Evolutionary conservation across 2,113 vertebrate species (phyloP).

Genomic region (Amblyopsis rosae): DNA sequence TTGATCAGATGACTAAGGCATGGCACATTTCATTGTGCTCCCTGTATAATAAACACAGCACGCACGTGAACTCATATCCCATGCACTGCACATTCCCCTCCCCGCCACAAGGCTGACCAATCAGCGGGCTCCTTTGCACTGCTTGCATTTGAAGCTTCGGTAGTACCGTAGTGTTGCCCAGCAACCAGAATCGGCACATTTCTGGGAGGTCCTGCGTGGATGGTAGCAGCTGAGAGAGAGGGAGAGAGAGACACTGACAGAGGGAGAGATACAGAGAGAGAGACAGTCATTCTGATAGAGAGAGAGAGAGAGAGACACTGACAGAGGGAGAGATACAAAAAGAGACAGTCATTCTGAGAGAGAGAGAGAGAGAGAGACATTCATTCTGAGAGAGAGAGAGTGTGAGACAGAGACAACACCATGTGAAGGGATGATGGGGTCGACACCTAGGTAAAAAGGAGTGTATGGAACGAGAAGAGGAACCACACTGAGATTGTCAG

Average conservation of each 20-base stretch:
- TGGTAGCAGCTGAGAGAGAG: slow-evolving; percentile 57
- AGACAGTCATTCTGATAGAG: not conserved
- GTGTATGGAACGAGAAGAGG: slow-evolving; percentile 21
- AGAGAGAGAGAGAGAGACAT: slow-evolving; percentile 23
- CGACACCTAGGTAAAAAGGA: slow-evolving; percentile 21
- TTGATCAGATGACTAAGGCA: slow-evolving; percentile 19
- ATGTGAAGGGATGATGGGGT: not conserved
- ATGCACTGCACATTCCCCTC: slow-evolving; percentile 57
- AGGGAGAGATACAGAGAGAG: not conserved
- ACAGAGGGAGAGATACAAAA: not conserved
- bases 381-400: slow-evolving; percentile 20
- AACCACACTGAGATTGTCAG: slow-evolving; percentile 6
- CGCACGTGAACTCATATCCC: slow-evolving; percentile 54
- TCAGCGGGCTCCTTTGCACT: slow-evolving; percentile 38
- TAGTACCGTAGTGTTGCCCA: slow-evolving; percentile 76
- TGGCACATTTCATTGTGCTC: not conserved
- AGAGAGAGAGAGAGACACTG: not conserved
- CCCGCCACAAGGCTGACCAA: slow-evolving; percentile 53
- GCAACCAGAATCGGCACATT: slow-evolving; percentile 76
- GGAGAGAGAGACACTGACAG: slow-evolving; percentile 30
- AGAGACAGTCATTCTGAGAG: not conserved
- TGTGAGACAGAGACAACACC: slow-evolving; percentile 2
- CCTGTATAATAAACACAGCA: slow-evolving; percentile 52
- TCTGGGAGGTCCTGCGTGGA: slow-evolving; percentile 73
- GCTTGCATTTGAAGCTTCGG: slow-evolving; percentile 73